Base-by-base conservation (phyloP, 2,113 vertebrate species). In the Aphyosemion australe region DNA sequence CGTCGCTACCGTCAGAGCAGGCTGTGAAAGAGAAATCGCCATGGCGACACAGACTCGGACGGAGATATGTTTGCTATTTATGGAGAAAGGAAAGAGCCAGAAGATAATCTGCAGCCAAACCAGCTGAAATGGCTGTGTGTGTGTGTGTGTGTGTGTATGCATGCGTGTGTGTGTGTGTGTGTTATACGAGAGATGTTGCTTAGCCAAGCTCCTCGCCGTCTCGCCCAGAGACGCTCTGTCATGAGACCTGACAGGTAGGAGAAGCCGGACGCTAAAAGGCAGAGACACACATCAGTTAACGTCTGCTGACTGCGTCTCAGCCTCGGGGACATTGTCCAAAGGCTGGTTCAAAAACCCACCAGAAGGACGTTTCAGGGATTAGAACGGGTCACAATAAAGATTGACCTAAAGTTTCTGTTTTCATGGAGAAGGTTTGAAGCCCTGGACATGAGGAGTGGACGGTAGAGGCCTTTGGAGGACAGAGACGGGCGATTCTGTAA, bases 31-130 rank as follows among this genome's bases (percentile, higher is more conserved):
- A 72, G 77, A 26, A 51, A 85, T 84, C 37, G 42, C 75, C 76
- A 85, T 83, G 79, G 81, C 47, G 81, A 88, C 75, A 62, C 54
- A 32, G 68, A 79, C 74, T 83, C 79, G 82, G 80, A 82, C 73
- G 61, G 10, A 72, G 78, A 78, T 68, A 75, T 69, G 79, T 77
- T 62, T 60, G 74, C 74, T 84, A 69, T 87, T 83, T 82, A 63
- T 77, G 71, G 69, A 76, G 52, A 47, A 13, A 66, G 20, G 48
- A 32, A 42, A 15, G 58, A 66, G 11, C 6, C 13, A 60, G 61
- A 65, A 47, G 34, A 72, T 45, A 55, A 46, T 63, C 46, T 69
- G 61, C 73, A 65, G 56, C 62, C 51, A 68, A 66, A 83, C n/a
- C 61, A 1, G 69, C 76, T 71, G 65, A 78, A 78, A 70, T 9